phyloP scores from a whole-genome alignment of 2,888 invertebrate species.

The Tachina lurida region DNA sequence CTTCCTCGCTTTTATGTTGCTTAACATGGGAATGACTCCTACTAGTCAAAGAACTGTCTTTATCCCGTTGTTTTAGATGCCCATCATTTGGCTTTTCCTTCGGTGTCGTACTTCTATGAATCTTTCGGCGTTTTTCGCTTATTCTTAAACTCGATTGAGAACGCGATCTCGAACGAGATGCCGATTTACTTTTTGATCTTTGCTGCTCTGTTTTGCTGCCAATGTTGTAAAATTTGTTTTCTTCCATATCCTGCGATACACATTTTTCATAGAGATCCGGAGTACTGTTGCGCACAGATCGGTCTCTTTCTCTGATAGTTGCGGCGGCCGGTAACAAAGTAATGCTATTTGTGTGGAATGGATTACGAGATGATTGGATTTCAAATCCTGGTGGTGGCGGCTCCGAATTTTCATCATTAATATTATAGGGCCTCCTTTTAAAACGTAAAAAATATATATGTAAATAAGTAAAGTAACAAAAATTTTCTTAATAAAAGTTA shows the following conservation, averaged over 20 bases:
- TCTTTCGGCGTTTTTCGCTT: constrained; percentile 66
- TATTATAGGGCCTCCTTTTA: constrained; percentile 59
- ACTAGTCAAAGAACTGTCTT: constrained; percentile 31
- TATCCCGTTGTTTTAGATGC: constrained; percentile 59
- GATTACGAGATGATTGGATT: constrained; percentile 71
- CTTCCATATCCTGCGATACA: constrained; percentile 70
- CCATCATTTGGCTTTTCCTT: constrained; percentile 62
- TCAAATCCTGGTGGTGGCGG: constrained; percentile 80
- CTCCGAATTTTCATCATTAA: constrained; percentile 70
- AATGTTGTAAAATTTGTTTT: constrained; percentile 64
- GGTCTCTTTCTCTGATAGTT: constrained; percentile 50
- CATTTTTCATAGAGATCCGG: constrained; percentile 72
- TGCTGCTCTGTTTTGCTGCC: constrained; percentile 53
- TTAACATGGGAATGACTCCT: constrained; percentile 49
- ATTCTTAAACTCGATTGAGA: constrained; percentile 52
- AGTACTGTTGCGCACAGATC: constrained; percentile 58
- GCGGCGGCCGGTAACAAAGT: constrained; percentile 20
- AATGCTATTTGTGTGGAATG: constrained; percentile 59
- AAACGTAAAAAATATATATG: not conserved
- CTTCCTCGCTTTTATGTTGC: constrained; percentile 59
- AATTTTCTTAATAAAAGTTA: not conserved
- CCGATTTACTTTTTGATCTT: constrained; percentile 50
- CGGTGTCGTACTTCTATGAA: constrained; percentile 69
- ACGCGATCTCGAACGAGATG: constrained; percentile 58
- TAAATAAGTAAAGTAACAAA: not conserved